phyloP scores from a whole-genome alignment of 2,888 invertebrate genomes.

The Tipula unca region DNA sequence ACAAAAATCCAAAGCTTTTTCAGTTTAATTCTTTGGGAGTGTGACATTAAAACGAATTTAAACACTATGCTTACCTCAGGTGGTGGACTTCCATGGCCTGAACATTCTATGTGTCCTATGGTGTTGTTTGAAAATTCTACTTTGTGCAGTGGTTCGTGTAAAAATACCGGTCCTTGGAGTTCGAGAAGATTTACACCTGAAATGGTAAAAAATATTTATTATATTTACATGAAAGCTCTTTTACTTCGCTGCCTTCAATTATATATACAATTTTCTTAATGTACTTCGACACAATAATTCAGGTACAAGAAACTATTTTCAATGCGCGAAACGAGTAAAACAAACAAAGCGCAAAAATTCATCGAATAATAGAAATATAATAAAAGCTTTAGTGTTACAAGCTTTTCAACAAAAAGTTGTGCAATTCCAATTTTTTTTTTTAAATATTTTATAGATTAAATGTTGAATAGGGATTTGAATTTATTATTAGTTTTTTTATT shows the following conservation, averaged over 20 bases:
- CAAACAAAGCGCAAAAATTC: background rate
- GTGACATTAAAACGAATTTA: background rate
- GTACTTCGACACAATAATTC: background rate
- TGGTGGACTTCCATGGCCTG: conserved; percentile 57
- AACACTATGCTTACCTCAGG: conserved; percentile 47
- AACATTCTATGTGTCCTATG: conserved; percentile 60
- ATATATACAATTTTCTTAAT: background rate
- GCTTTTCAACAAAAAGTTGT: background rate
- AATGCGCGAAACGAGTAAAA: background rate
- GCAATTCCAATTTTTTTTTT: background rate
- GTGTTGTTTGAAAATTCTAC: conserved; percentile 71
- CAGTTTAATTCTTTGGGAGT: too few species aligned
- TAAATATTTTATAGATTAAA: conserved; percentile 14
- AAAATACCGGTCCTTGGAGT: conserved; percentile 59
- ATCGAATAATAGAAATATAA: background rate
- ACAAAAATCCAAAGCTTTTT: background rate
- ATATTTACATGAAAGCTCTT: conserved; percentile 32
- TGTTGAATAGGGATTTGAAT: background rate
- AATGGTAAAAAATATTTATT: background rate
- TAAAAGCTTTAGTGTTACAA: background rate
- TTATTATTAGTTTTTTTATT: background rate
- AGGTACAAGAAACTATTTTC: background rate
- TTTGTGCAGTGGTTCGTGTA: conserved; percentile 61
- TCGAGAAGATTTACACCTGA: conserved; percentile 44
- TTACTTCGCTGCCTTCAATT: background rate